Base-by-base conservation (phyloP, 2,113 vertebrate genomes). In the Cyanistes caeruleus region DNA sequence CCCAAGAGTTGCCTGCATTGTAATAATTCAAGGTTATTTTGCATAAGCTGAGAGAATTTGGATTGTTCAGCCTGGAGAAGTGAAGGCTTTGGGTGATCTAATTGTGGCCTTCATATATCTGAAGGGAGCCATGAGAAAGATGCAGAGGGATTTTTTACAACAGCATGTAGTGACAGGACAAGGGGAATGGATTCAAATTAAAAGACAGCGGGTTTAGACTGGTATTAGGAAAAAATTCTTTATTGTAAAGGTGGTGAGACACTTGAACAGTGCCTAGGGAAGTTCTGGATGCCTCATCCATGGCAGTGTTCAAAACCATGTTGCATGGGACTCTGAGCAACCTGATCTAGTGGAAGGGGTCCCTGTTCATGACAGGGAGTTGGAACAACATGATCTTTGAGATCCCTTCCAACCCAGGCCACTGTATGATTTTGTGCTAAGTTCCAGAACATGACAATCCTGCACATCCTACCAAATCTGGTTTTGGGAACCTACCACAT, bases 121-220 rank as follows among this genome's bases (percentile, higher is more conserved):
- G 41, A 83, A 55, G 10, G 41, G 64, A 77, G 15, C 27, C 56
- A 4, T 22, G 30, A 49, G 27, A 70, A 70, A 56, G 31, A 43
- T 9, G 14, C 22, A 77, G 56, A 43, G 2, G 25, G 55, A 62
- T 60, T 76, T 62, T 56, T 60, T 62, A 41, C 16, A 55, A 31
- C 21, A 62, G 27, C 30, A 23, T 31, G 14, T 35, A 35, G 41
- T 39, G 27, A 69, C 48, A 69, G n/a, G 14, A 62, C 17, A 31
- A 19, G 9, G 21, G 17, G 30, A 62, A 55, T 23, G 35, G 55
- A 39, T 62, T 69, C 9, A 62, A 16, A 62, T 7, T 35, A 10
- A 62, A 76, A 55, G 35, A 41, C 21, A n/a, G 24, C 0, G 0
- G 24, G 39, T 53, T 60, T 60, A 53, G 24, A 41, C 5, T 22